These are phyloP conservation scores for Calidris pugnax DNA, from an alignment of 2,113 vertebrate genomes.

Conservation along the genomic window DNA sequence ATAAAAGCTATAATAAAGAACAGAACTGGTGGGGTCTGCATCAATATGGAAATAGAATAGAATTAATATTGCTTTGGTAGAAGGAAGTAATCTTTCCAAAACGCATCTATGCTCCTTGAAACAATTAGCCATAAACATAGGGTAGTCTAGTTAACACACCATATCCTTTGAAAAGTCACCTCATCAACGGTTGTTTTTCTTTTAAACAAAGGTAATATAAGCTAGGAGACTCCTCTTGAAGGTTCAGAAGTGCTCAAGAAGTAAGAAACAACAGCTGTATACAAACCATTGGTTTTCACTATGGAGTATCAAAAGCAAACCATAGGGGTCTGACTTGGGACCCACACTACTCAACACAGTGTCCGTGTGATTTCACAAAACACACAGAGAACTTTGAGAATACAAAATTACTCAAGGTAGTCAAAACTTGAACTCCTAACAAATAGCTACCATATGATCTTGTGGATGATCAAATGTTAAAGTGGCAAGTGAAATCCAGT, in stretches of 20 bases:
- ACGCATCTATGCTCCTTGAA: neutral
- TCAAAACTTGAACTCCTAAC: neutral
- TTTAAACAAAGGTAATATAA: neutral
- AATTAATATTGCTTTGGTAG: neutral
- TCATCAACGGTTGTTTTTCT: neutral
- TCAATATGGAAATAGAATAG: neutral
- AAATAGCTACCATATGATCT: neutral
- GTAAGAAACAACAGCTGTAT: neutral
- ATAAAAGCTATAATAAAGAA: neutral
- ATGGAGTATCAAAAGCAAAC: neutral
- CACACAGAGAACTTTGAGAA: neutral
- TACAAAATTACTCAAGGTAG: neutral
- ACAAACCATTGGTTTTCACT: neutral
- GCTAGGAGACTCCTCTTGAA: neutral
- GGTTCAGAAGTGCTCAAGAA: neutral
- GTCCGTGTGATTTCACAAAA: accelerated
- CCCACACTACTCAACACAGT: neutral
- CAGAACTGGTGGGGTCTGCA: neutral
- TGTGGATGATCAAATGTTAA: neutral
- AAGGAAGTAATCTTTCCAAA: neutral
- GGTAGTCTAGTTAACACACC: neutral
- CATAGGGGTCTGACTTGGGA: neutral
- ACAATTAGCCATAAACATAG: neutral
- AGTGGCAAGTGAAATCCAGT: neutral
- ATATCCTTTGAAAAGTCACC: neutral